Evolutionary conservation across 2,113 vertebrate genomes (phyloP).

Genomic region (Lepisosteus osseus): DNA sequence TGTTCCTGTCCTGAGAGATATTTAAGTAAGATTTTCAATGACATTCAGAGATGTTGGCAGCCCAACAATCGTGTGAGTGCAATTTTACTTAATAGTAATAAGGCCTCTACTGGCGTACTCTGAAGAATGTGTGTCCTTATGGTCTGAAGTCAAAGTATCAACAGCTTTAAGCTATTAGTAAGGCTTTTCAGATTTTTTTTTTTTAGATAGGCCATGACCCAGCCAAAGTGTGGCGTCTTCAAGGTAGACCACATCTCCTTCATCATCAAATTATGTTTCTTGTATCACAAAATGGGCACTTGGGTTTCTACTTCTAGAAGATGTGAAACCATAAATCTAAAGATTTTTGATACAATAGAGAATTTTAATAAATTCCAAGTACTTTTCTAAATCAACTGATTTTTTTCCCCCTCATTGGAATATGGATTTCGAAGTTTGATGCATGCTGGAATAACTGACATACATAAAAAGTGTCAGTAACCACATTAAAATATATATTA

Average conservation of each 20-base stretch:
- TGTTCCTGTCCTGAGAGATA: slow-evolving; percentile 60
- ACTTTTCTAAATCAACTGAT: no score
- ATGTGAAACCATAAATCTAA: no score
- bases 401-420: no score
- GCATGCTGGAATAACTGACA: no score
- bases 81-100: slow-evolving; percentile 56
- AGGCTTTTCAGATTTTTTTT: slow-evolving; percentile 38
- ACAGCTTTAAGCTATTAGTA: slow-evolving; percentile 68
- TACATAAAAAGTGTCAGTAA: no score
- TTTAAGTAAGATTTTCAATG: slow-evolving; percentile 38
- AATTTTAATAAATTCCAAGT: no score
- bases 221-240: slow-evolving; percentile 23
- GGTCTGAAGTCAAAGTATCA: slow-evolving; percentile 51
- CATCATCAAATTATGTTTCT: slow-evolving; percentile 19
- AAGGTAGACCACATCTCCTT: slow-evolving; percentile 23
- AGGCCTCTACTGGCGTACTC: slow-evolving; percentile 37
- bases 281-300: slow-evolving; percentile 1
- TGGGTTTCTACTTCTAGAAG: no score
- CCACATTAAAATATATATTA: no score
- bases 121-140: slow-evolving; percentile 39
- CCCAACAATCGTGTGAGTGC: slow-evolving; percentile 25
- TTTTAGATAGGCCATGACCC: slow-evolving; percentile 48
- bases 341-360: no score
- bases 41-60: slow-evolving; percentile 62
- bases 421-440: no score